These are phyloP conservation scores for Physocephala rufipes DNA, from an alignment of 2,888 invertebrate species.

Conservation along the genomic window DNA sequence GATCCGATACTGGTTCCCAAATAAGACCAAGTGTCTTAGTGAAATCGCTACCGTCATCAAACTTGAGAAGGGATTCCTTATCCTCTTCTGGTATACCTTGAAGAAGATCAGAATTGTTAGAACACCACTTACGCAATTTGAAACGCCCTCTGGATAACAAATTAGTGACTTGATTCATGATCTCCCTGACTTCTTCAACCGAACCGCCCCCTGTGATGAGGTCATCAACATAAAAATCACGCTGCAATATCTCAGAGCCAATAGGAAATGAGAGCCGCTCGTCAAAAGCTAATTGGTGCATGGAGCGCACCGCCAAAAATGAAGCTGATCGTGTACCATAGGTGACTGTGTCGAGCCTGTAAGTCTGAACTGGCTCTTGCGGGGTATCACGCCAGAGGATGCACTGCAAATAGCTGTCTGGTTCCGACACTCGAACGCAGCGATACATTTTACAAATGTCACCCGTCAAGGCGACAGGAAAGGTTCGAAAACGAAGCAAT, in stretches of 20 bases:
- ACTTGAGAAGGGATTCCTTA: conserved; percentile 25
- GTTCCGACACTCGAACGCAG: conserved; percentile 36
- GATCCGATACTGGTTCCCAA: background rate
- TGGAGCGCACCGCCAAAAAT: conserved; percentile 34
- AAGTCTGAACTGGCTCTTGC: conserved; percentile 28
- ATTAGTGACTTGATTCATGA: conserved; percentile 32
- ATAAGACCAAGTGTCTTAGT: conserved; percentile 30
- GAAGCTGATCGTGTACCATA: conserved; percentile 32
- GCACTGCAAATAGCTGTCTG: conserved; percentile 40
- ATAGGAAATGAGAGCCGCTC: conserved; percentile 39
- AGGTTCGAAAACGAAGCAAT: background rate
- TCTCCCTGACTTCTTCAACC: conserved; percentile 34
- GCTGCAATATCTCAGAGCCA: conserved; percentile 38
- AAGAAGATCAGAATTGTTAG: conserved; percentile 26
- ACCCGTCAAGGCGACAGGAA: conserved; percentile 30
- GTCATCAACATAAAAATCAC: conserved; percentile 49
- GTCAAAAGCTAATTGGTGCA: conserved; percentile 53
- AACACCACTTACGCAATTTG: conserved; percentile 45
- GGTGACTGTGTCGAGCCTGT: conserved; percentile 35
- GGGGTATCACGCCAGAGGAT: conserved; percentile 39
- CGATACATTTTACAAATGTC: conserved; percentile 46
- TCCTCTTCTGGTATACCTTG: background rate
- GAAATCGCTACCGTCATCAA: conserved; percentile 33
- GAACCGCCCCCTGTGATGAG: conserved; percentile 40
- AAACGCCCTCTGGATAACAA: conserved; percentile 38